Conservation (phyloP, 2,113 vertebrate genomes). For the Callopanchax toddi region DNA sequence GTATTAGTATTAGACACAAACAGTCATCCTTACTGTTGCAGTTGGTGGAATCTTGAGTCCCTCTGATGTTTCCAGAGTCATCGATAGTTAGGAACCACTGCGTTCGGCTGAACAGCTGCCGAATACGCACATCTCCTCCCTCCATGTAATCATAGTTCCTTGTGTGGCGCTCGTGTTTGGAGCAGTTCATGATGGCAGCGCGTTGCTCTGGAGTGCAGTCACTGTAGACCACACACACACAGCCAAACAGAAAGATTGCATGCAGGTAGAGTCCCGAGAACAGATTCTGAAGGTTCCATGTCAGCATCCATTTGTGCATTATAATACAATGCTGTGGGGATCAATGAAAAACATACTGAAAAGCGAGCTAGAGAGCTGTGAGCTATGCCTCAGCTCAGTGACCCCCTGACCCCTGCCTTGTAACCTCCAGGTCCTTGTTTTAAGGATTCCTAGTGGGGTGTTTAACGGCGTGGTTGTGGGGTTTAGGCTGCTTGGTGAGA, state of each 20-base stretch:
- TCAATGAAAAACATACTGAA: slow-evolving; percentile 96
- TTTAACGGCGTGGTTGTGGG: slow-evolving; percentile 43
- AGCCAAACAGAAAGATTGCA: slow-evolving; percentile 90
- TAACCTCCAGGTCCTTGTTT: slow-evolving; percentile 41
- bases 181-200: slow-evolving; percentile 94
- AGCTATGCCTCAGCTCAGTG: slow-evolving; percentile 80
- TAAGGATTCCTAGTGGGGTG: slow-evolving; percentile 23
- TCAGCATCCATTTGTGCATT: slow-evolving; percentile 99
- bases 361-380: slow-evolving; percentile 80
- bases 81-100: slow-evolving; percentile 98
- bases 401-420: slow-evolving; percentile 64
- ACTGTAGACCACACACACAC: slow-evolving; percentile 90
- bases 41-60: slow-evolving; percentile 93
- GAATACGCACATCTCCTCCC: slow-evolving; percentile 96
- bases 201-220: slow-evolving; percentile 96
- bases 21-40: slow-evolving; percentile 90
- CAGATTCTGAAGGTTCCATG: slow-evolving; percentile 96
- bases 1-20: not conserved
- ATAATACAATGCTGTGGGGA: slow-evolving; percentile 93
- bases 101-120: slow-evolving; percentile 96
- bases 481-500: slow-evolving; percentile 9
- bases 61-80: slow-evolving; percentile 92
- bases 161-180: slow-evolving; percentile 93
- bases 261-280: slow-evolving; percentile 95
- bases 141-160: slow-evolving; percentile 99